A percentile compares a stretch with the other conserved stretches of the same genome.
phyloP scores from a whole-genome alignment of 2,888 invertebrate genomes.

The Pelosia muscerda region DNA sequence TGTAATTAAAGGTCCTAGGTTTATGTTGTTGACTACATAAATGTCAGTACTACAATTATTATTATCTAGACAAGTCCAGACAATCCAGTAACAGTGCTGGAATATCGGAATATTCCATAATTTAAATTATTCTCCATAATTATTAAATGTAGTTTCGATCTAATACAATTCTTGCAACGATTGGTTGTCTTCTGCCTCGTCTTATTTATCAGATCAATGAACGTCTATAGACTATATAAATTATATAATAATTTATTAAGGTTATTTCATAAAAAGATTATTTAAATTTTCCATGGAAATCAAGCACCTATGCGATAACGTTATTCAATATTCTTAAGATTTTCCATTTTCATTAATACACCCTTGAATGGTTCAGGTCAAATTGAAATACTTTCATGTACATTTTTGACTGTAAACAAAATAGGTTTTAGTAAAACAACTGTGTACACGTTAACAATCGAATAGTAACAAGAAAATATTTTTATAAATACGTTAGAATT shows the following conservation, averaged over 20 bases:
- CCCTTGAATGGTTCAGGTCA: not conserved
- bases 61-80: not conserved
- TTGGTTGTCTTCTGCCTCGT: not conserved
- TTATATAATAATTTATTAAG: too few relatives aligned
- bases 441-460: slow-evolving; percentile 9
- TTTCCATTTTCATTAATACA: not conserved
- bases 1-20: not conserved
- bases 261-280: too few relatives aligned
- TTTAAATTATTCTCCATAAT: too few relatives aligned
- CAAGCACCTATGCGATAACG: too few relatives aligned
- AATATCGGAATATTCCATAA: too few relatives aligned
- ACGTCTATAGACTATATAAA: too few relatives aligned
- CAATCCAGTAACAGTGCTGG: not conserved
- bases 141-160: too few relatives aligned
- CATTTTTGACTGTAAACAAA: not conserved
- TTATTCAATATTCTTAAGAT: not conserved
- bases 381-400: not conserved
- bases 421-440: slow-evolving; percentile 10
- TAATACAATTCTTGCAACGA: too few relatives aligned
- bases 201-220: not conserved
- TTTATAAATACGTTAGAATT: not conserved
- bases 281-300: not conserved
- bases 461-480: not conserved
- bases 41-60: not conserved
- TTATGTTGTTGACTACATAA: not conserved